Conservation (phyloP, 2,888 invertebrate genomes). For the Trimorus sp. region DNA sequence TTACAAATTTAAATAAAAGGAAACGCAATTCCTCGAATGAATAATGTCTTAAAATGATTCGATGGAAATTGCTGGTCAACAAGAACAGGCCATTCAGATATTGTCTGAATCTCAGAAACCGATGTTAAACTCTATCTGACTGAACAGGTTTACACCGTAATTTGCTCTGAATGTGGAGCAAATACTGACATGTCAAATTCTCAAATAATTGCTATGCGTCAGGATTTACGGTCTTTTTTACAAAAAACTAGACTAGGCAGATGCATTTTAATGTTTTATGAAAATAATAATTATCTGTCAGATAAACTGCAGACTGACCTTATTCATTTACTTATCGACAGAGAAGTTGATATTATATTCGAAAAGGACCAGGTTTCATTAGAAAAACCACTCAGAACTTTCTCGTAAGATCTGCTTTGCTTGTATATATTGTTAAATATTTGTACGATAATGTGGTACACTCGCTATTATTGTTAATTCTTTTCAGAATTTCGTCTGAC, state of each 20-base stretch:
- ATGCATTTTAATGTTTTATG: conserved; percentile 22
- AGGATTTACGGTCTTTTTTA: conserved; percentile 5
- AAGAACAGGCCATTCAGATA: no score
- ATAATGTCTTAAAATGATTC: no score
- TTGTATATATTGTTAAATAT: conserved; percentile 5
- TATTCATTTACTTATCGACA: conserved; percentile 5
- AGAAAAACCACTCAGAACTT: conserved; percentile 5
- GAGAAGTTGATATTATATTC: conserved; percentile 21
- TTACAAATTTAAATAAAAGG: no score
- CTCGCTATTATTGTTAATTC: neutral
- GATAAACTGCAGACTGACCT: conserved; percentile 6
- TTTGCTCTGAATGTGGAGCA: no score
- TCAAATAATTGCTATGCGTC: neutral
- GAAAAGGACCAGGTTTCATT: conserved; percentile 1
- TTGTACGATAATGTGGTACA: neutral
- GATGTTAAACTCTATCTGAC: no score
- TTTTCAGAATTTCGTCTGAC: conserved; percentile 5
- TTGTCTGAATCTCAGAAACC: no score
- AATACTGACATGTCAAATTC: no score
- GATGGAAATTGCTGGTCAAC: no score
- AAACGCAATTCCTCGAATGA: no score
- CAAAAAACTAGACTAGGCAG: neutral
- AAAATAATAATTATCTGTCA: conserved; percentile 5
- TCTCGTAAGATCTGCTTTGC: conserved; percentile 16
- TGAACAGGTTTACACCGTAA: no score